phyloP scores from a whole-genome alignment of 2,797 vertebrate species.

The Leptatherina wallacei region DNA sequence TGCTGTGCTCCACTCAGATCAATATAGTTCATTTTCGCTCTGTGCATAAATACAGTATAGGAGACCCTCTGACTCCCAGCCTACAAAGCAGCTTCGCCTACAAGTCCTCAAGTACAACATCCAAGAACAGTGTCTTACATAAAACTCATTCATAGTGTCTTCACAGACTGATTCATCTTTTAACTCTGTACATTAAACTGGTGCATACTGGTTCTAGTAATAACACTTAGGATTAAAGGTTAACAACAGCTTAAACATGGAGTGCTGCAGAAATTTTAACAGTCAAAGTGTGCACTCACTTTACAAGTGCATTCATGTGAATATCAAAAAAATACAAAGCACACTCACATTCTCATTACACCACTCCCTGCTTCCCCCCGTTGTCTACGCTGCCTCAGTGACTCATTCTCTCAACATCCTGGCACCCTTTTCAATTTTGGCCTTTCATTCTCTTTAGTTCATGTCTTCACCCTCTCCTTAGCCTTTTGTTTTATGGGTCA shows the following conservation, averaged over 20 bases:
- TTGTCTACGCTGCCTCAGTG: conserved; percentile 51
- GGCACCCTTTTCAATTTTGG: conserved; percentile 33
- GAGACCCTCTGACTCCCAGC: conserved; percentile 55
- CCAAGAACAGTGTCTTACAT: conserved; percentile 40
- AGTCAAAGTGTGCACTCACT: conserved; percentile 8
- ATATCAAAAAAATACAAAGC: conserved; percentile 17
- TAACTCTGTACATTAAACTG: conserved; percentile 21
- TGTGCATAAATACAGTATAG: conserved; percentile 37
- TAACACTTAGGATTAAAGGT: background rate
- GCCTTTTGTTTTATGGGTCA: conserved; percentile 15
- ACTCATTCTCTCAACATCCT: conserved; percentile 54
- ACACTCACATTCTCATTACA: conserved; percentile 32
- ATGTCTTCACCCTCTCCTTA: conserved; percentile 19
- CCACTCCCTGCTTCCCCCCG: conserved; percentile 54
- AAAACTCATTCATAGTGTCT: conserved; percentile 62
- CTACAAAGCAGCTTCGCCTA: conserved; percentile 48
- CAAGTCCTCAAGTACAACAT: conserved; percentile 47
- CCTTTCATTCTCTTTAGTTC: conserved; percentile 21
- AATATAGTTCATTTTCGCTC: conserved; percentile 51
- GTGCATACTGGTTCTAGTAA: background rate
- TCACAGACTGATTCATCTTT: conserved; percentile 50
- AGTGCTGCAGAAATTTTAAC: background rate
- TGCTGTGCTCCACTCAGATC: conserved; percentile 42
- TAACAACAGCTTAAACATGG: background rate
- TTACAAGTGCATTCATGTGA: conserved; percentile 18